Evolutionary conservation across 2,113 vertebrate genomes (phyloP), one percentile per base, ranked within the genome.

Genomic region (Cebus imitator): DNA sequence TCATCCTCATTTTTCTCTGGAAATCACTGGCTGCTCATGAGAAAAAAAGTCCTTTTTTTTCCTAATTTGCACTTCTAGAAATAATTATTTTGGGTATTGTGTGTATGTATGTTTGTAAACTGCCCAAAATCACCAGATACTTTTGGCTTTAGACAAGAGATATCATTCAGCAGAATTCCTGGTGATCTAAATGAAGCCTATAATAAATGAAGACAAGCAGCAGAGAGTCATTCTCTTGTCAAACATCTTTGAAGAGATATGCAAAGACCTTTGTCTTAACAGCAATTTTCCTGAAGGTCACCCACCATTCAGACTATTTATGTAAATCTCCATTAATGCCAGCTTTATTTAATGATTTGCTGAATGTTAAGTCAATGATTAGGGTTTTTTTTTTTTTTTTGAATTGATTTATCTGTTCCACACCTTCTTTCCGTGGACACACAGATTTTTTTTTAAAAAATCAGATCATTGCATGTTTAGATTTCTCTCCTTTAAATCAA

Each of bases 231-330:
- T 58, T 88, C 45, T 82, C 87, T 78, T 84, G 78, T 96, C 91
- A 89, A 55, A 84, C 3, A 50, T 61, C 72, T 87, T 90, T 80
- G 17, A 90, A 90, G 27, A 90, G 79, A 75, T 64, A 93, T 14
- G 48, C 79, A 95, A 88, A 96, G 52, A 37, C 25, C 79, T 96
- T 97, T 93, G 86, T 87, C 48, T 88, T 95, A 90, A 82, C 10
- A 91, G 79, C 27, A 85, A 57, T 93, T 97, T 98, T 97, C 84
- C 80, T 96, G 94, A 97, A 97, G 97, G 95, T 96, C 80, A 96
- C 57, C 70, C 68, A 86, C 83, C 55, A 94, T 91, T 94, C 95
- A 97, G 84, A 81, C 91, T 92, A 17, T 83, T 68, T 90, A 91
- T 95, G 88, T 83, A 92, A 98, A 86, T 95, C 45, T 97, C 55